These are phyloP conservation scores for Drosophila incognita DNA, from an alignment of 2,888 invertebrate species.

Conservation along the genomic window DNA sequence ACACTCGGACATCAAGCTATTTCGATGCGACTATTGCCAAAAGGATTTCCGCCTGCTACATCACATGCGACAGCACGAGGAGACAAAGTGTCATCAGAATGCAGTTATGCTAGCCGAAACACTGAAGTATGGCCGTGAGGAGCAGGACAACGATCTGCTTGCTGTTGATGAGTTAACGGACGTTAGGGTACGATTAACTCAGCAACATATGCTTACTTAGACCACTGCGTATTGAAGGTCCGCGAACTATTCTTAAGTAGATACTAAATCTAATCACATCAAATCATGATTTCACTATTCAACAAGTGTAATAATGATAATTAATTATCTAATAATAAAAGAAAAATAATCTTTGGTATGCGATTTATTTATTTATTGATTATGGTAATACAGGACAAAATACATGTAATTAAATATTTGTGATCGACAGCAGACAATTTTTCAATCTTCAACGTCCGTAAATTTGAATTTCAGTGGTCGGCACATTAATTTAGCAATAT, in stretches of 20 bases:
- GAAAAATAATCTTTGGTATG: too few species aligned
- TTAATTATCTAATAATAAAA: not conserved
- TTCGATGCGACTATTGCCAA: constrained; percentile 81
- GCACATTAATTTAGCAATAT: too few species aligned
- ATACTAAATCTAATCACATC: constrained; percentile 11
- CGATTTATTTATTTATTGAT: too few species aligned
- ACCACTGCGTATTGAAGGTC: constrained; percentile 10
- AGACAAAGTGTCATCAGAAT: constrained; percentile 82
- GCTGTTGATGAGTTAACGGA: constrained; percentile 49
- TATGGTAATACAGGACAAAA: too few species aligned
- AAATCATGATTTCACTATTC: not conserved
- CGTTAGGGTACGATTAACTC: constrained; percentile 33
- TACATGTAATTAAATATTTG: too few species aligned
- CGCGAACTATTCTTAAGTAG: constrained; percentile 25
- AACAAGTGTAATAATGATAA: not conserved
- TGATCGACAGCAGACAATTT: too few species aligned
- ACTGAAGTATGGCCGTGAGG: constrained; percentile 51
- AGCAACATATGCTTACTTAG: constrained; percentile 40
- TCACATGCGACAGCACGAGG: constrained; percentile 83
- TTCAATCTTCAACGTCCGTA: too few species aligned
- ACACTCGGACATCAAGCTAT: constrained; percentile 81
- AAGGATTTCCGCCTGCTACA: constrained; percentile 83
- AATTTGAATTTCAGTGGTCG: too few species aligned
- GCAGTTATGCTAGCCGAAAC: constrained; percentile 72
- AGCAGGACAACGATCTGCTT: constrained; percentile 53